phyloP scores from a whole-genome alignment of 2,113 vertebrate genomes.

The Oreochromis spilurus region DNA sequence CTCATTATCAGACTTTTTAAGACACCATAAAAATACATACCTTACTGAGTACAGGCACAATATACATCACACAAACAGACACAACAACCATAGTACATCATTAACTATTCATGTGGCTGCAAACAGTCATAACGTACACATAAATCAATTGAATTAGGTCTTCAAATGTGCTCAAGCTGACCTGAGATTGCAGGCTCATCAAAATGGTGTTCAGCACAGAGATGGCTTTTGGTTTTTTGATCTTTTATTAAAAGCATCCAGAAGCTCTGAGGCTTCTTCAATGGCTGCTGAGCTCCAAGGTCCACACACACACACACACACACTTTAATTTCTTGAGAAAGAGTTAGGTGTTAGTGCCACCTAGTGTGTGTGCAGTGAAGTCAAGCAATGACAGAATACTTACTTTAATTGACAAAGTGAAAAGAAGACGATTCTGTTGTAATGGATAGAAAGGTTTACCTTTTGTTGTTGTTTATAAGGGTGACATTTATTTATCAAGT shows the following conservation, averaged over 20 bases:
- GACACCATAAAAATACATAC: neutral
- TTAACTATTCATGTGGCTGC: neutral
- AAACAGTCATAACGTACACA: fast-evolving
- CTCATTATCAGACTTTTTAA: neutral
- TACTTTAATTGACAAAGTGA: neutral
- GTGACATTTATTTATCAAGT: neutral
- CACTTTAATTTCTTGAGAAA: neutral
- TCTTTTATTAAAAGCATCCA: neutral
- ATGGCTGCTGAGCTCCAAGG: fast-evolving
- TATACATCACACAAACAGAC: neutral
- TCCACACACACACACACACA: neutral
- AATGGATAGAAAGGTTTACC: neutral
- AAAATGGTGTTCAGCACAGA: fast-evolving
- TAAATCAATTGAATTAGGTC: neutral
- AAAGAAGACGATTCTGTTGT: neutral
- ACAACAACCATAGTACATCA: neutral
- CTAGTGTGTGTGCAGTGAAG: neutral
- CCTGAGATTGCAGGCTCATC: neutral
- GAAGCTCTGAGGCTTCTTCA: neutral
- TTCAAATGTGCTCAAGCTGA: neutral
- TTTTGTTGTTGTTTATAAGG: neutral
- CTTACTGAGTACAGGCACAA: neutral
- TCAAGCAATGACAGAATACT: neutral
- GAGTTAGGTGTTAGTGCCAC: neutral
- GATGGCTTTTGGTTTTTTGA: neutral